These are phyloP conservation scores for Aphidius gifuensis DNA, from an alignment of 1,140 invertebrate species.

Conservation along the genomic window DNA sequence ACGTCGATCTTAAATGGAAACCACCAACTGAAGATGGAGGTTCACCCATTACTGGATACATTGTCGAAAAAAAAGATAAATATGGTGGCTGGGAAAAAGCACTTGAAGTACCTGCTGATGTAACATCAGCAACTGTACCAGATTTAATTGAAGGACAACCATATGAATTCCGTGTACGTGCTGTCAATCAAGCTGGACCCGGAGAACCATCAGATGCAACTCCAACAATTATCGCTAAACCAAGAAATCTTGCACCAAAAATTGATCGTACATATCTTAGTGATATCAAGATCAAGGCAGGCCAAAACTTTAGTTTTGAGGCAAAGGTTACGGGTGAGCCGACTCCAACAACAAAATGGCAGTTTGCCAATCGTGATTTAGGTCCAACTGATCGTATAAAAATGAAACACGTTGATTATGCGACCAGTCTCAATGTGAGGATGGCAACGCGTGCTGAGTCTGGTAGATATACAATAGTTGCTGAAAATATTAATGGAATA, in stretches of 20 bases:
- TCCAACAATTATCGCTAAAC: conserved; percentile 85
- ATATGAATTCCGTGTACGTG: conserved; percentile 88
- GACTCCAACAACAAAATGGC: conserved; percentile 86
- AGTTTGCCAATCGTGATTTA: conserved; percentile 69
- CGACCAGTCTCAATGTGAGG: conserved; percentile 82
- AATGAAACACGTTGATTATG: conserved; percentile 82
- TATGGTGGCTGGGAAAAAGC: conserved; percentile 94
- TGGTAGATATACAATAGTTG: conserved; percentile 86
- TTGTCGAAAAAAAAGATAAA: conserved; percentile 92
- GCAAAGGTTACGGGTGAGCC: conserved; percentile 87
- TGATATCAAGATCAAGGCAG: conserved; percentile 82
- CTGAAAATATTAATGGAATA: conserved; percentile 90
- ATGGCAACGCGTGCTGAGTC: conserved; percentile 84
- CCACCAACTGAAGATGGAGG: conserved; percentile 80
- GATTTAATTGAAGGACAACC: conserved; percentile 87
- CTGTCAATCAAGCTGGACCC: conserved; percentile 90
- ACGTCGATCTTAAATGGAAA: conserved; percentile 85
- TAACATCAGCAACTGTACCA: conserved; percentile 80
- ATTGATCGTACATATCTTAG: conserved; percentile 87
- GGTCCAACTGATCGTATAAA: conserved; percentile 69
- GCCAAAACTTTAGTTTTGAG: conserved; percentile 78
- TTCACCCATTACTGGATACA: conserved; percentile 80
- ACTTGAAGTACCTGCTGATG: conserved; percentile 72
- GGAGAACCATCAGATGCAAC: conserved; percentile 87
- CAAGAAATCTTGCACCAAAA: conserved; percentile 79